Evolutionary conservation across 2,797 vertebrate species (phyloP).

Genomic region (Arremon brunneinucha): DNA sequence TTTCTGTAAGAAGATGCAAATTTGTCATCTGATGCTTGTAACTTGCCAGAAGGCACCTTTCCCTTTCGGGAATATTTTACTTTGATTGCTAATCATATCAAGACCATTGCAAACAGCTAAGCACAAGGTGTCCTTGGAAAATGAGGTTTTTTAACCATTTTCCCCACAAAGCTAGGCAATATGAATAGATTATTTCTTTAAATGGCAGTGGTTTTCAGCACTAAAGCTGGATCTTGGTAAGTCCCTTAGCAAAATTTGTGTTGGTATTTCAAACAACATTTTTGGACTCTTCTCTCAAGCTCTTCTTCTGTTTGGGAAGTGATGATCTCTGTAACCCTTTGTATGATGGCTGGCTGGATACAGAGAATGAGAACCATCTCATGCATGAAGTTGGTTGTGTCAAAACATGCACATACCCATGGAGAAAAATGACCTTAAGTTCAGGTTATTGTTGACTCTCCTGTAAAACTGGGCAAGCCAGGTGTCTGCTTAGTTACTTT

Average conservation of each 20-base stretch:
- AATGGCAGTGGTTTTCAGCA: background rate
- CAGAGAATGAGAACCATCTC: background rate
- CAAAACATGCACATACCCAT: background rate
- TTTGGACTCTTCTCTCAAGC: background rate
- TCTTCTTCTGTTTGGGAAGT: background rate
- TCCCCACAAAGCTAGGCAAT: background rate
- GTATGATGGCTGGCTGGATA: background rate
- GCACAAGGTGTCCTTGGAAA: constrained; percentile 30
- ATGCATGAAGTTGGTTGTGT: background rate
- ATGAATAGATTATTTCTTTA: background rate
- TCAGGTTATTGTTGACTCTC: background rate
- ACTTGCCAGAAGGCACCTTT: background rate
- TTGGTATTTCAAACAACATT: background rate
- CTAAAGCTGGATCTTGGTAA: background rate
- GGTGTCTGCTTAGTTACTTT: background rate
- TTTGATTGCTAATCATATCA: constrained; percentile 3
- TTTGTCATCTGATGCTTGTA: constrained; percentile 15
- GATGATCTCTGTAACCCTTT: background rate
- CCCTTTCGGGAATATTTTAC: constrained; percentile 9
- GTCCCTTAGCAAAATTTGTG: background rate
- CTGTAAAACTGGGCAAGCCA: background rate
- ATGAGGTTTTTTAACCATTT: background rate
- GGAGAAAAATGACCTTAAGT: background rate
- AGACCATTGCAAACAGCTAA: background rate
- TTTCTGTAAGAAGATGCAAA: constrained; percentile 13